Evolutionary conservation across 2,797 vertebrate species (phyloP).

Genomic region (Eulemur coronatus): DNA sequence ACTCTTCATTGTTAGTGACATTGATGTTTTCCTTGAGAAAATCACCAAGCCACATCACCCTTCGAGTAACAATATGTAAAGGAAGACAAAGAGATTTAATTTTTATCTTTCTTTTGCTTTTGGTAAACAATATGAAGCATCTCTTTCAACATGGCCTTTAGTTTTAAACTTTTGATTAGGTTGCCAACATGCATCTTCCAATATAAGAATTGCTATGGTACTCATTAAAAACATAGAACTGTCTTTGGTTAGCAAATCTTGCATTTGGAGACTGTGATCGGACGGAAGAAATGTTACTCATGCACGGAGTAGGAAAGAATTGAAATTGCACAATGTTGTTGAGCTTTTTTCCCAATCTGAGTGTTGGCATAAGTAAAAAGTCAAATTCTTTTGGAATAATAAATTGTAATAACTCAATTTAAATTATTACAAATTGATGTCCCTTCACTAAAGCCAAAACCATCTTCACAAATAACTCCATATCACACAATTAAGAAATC

Average conservation of each 20-base stretch:
- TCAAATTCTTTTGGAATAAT: slow-evolving; percentile 20
- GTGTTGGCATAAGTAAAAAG: slow-evolving; percentile 52
- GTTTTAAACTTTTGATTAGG: not conserved
- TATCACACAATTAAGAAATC: not conserved
- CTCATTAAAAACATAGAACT: not conserved
- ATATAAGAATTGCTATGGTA: not conserved
- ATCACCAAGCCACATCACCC: not conserved
- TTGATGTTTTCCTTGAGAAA: not conserved
- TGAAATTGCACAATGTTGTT: slow-evolving; percentile 48
- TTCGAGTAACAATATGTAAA: not conserved
- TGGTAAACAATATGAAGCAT: not conserved
- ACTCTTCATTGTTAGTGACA: not conserved
- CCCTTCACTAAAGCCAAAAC: slow-evolving; percentile 1
- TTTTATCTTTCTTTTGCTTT: not conserved
- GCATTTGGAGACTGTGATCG: slow-evolving; percentile 3
- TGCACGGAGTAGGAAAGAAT: slow-evolving; percentile 27
- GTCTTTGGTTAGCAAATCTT: not conserved
- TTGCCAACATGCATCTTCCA: not conserved
- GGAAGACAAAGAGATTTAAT: not conserved
- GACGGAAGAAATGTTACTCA: slow-evolving; percentile 53
- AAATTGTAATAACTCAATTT: not conserved
- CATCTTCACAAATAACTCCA: not conserved
- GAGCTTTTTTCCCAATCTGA: not conserved
- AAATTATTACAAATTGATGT: slow-evolving; percentile 34
- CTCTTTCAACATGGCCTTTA: not conserved